Evolutionary conservation across 2,113 vertebrate species (phyloP), one percentile per base, ranked within the genome.

Genomic region (Scophthalmus maximus): DNA sequence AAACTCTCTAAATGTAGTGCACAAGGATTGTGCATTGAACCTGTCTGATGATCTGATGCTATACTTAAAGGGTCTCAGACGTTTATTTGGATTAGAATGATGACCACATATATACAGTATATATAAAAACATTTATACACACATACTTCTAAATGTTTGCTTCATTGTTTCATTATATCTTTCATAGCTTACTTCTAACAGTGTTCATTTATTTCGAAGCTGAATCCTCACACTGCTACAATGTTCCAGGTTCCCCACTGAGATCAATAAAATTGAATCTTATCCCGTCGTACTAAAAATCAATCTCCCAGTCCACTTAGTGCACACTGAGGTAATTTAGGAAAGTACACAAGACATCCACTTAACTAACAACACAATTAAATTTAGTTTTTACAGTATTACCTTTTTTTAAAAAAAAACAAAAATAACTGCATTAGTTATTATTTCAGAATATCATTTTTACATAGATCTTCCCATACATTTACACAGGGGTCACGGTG

Each of bases 201-300:
- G 40, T 44, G 29, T 56, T 47, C 51, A 25, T 50, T 38, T 20
- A 49, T 64, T 62, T 42, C 20, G 14, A 11, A 32, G 8, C 11
- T 11, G 22, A 50, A 60, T 69, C 38, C 26, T 62, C 44, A 73
- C 47, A 26, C 30, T 18, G 0, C 22, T 6, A 8, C 51, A 18
- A 9, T 14, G 11, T 59, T 63, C 27, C 68, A 52, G 20, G 17
- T 63, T 67, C 34, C 64, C 57, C 9, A 52, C 20, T 52, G 22
- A 78, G 70, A 83, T 82, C 81, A 78, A 79, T 81, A 73, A 49
- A 68, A 60, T 61, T 47, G 36, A 62, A 79, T 82, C 60, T 63
- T 30, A 78, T 76, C 51, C 60, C 7, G 2, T 50, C 61, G 70
- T 62, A 78, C 81, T 73, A 65, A 72, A 36, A 69, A 80, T 73